phyloP scores from a whole-genome alignment of 2,113 vertebrate genomes.

The Panthera tigris region DNA sequence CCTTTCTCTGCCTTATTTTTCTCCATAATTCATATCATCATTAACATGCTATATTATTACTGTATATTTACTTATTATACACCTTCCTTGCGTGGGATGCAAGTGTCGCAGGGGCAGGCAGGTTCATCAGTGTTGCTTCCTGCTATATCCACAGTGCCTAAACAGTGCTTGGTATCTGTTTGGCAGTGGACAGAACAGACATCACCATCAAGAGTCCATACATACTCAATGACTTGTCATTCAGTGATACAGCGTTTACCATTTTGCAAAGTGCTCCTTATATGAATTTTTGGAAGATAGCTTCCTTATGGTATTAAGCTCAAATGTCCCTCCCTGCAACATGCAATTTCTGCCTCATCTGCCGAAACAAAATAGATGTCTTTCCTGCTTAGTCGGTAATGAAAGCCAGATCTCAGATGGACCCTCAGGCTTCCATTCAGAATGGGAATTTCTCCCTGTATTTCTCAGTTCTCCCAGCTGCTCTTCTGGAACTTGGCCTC shows the following conservation, averaged over 20 bases:
- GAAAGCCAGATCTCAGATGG: neutral
- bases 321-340: neutral
- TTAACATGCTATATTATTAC: neutral
- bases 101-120: neutral
- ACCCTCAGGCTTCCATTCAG: neutral
- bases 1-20: neutral
- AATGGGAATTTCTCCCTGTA: neutral
- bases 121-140: neutral
- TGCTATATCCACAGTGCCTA: neutral
- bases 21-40: neutral
- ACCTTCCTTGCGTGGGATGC: neutral
- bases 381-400: neutral
- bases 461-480: neutral
- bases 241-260: neutral
- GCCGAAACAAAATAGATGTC: neutral
- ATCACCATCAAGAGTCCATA: neutral
- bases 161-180: neutral
- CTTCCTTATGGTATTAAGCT: neutral
- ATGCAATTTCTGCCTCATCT: neutral
- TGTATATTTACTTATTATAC: neutral
- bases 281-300: neutral
- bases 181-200: neutral
- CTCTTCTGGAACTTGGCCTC: neutral
- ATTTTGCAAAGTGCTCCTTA: neutral
- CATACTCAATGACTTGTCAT: neutral